These are phyloP conservation scores for Columba guinea DNA, from an alignment of 2,797 vertebrate species.

Conservation along the genomic window DNA sequence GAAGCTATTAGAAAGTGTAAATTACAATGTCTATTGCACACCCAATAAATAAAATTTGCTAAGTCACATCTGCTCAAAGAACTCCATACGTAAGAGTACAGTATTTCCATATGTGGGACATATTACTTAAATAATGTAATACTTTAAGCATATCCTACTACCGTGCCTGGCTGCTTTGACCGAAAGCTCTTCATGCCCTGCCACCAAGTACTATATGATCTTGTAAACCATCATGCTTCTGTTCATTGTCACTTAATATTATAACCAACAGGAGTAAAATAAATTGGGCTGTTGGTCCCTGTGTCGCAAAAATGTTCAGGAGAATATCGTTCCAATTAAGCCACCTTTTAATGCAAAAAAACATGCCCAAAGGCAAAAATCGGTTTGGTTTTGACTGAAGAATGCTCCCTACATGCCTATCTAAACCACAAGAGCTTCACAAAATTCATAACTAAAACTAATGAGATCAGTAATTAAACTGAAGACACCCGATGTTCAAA, in stretches of 20 bases:
- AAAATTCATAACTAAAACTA: conserved; percentile 31
- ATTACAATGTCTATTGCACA: neutral
- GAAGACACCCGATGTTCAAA: neutral
- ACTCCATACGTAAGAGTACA: rapidly evolving
- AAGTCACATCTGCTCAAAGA: neutral
- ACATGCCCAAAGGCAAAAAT: conserved; percentile 24
- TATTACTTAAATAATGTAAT: neutral
- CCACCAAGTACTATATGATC: neutral
- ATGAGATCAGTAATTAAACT: conserved; percentile 21
- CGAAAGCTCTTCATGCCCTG: neutral
- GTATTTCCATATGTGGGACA: neutral
- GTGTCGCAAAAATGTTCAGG: neutral
- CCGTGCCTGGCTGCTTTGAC: neutral
- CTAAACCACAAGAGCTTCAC: conserved; percentile 27
- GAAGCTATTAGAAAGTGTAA: neutral
- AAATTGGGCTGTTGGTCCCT: neutral
- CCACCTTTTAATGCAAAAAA: neutral
- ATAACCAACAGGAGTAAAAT: neutral
- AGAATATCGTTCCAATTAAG: neutral
- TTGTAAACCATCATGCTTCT: neutral
- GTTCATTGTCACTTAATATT: neutral
- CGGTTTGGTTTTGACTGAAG: conserved; percentile 40
- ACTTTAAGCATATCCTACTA: neutral
- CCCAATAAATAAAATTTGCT: neutral
- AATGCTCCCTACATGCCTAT: conserved; percentile 30